These are phyloP conservation scores for Premnoplex brunnescens DNA, from an alignment of 2,797 vertebrate species.

Conservation along the genomic window DNA sequence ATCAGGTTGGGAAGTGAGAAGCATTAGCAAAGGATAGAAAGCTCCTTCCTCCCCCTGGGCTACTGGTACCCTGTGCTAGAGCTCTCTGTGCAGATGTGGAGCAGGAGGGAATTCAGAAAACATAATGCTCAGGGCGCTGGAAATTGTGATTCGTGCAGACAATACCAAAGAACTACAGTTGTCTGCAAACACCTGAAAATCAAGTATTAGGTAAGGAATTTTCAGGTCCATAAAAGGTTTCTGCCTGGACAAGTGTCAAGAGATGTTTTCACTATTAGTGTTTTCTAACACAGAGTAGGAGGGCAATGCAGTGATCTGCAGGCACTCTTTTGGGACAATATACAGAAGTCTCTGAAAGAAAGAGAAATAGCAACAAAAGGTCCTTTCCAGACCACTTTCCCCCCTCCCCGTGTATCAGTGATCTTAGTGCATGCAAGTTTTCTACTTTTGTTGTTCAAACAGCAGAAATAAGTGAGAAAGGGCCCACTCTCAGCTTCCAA, in stretches of 20 bases:
- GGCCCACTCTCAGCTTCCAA: neutral
- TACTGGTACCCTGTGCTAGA: neutral
- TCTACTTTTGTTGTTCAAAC: neutral
- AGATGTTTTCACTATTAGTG: neutral
- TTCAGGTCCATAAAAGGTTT: neutral
- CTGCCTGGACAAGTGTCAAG: neutral
- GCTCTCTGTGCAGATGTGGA: neutral
- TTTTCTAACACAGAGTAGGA: neutral
- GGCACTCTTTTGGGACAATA: neutral
- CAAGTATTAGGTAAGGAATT: neutral
- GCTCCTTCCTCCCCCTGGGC: neutral
- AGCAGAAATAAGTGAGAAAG: neutral
- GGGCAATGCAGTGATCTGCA: neutral
- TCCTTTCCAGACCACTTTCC: neutral
- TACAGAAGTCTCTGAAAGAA: neutral
- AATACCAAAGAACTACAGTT: neutral
- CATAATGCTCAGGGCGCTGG: neutral
- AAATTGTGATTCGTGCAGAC: neutral
- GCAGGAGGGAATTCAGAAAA: neutral
- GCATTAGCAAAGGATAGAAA: neutral
- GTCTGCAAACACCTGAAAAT: neutral
- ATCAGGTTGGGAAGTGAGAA: neutral
- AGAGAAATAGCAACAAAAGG: neutral
- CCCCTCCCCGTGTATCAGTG: neutral
- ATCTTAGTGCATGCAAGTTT: accelerated